Conservation (phyloP, 2,888 invertebrate genomes). For the Sialis lutaria region DNA sequence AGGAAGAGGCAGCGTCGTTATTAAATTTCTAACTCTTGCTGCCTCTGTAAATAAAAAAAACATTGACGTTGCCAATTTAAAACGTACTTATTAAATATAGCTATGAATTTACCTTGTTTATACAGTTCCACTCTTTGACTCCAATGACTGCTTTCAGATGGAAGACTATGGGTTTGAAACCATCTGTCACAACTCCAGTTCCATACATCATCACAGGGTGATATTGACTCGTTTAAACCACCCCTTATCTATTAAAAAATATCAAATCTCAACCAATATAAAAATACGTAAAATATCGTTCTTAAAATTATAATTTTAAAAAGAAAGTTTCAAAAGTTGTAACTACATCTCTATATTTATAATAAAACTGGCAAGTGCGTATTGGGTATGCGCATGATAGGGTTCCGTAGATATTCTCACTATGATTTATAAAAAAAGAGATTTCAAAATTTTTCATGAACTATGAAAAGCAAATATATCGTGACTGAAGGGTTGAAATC, state of each 20-base stretch:
- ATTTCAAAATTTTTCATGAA: too few relatives aligned
- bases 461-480: too few relatives aligned
- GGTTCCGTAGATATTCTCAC: too few relatives aligned
- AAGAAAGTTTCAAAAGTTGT: too few relatives aligned
- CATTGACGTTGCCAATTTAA: too few relatives aligned
- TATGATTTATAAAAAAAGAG: too few relatives aligned
- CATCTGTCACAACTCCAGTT: conserved; percentile 34
- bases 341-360: too few relatives aligned
- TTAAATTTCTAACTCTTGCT: conserved; percentile 25
- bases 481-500: too few relatives aligned
- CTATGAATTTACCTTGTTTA: conserved; percentile 20
- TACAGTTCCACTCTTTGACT: conserved; percentile 23
- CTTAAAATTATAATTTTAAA: too few relatives aligned
- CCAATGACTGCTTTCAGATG: conserved; percentile 27
- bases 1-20: conserved; percentile 28
- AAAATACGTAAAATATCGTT: neutral
- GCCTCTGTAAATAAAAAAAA: conserved; percentile 22
- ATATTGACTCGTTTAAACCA: conserved; percentile 23
- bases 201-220: conserved; percentile 33
- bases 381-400: too few relatives aligned
- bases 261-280: neutral
- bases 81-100: too few relatives aligned
- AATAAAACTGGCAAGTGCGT: too few relatives aligned
- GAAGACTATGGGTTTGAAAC: conserved; percentile 24
- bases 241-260: conserved; percentile 25